These are phyloP conservation scores for Oxygymnocypris stewartii DNA, from an alignment of 2,113 vertebrate genomes.

Conservation along the genomic window DNA sequence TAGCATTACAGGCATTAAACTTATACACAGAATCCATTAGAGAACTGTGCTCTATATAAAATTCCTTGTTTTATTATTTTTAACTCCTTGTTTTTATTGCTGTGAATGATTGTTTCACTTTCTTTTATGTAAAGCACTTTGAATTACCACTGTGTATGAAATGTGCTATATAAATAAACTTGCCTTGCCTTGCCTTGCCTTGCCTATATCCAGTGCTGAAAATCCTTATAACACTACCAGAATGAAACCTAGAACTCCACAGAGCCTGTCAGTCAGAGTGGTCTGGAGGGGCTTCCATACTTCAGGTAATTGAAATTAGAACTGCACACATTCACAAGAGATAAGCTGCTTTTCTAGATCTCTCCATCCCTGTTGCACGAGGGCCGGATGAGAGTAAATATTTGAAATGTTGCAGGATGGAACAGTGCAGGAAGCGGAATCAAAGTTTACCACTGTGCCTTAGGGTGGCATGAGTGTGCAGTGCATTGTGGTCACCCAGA, in stretches of 20 bases:
- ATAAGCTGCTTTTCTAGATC: conserved; percentile 4
- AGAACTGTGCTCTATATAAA: neutral
- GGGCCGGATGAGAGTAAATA: conserved; percentile 7
- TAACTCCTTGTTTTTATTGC: too few species aligned
- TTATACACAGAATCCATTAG: neutral
- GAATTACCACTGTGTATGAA: too few species aligned
- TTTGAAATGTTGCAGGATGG: neutral
- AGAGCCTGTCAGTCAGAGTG: neutral
- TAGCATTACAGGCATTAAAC: neutral
- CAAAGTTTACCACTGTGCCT: conserved; percentile 7
- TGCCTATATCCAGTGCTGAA: conserved; percentile 14
- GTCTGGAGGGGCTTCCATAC: neutral
- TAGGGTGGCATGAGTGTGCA: conserved; percentile 7
- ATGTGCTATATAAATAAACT: too few species aligned
- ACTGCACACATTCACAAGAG: conserved; percentile 2
- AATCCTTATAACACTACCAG: neutral
- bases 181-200: too few species aligned
- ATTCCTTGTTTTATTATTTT: too few species aligned
- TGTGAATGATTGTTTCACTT: too few species aligned
- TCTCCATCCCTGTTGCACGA: conserved; percentile 1
- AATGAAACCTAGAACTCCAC: neutral
- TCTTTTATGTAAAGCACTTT: too few species aligned
- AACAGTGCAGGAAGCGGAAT: conserved; percentile 3
- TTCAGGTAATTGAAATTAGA: conserved; percentile 10
- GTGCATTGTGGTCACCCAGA: conserved; percentile 9